Percentiles rank a stretch among this genome's conserved stretches.
Evolutionary conservation across 2,797 vertebrate genomes (phyloP).

Genomic region (Gila robusta): DNA sequence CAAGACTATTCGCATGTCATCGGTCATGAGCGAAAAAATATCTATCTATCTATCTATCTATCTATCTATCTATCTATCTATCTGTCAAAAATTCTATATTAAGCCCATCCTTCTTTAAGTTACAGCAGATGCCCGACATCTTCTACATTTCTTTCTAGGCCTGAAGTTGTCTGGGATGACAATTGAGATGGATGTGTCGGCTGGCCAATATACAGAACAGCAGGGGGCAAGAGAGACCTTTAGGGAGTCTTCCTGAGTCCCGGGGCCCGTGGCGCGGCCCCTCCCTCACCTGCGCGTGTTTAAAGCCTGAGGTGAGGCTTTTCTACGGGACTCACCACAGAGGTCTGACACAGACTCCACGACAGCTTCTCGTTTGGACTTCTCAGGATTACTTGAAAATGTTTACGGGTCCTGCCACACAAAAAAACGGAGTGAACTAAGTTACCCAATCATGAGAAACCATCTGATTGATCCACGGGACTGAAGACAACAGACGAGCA

Average conservation of each 20-base stretch:
- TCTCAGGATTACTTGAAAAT: conserved; percentile 53
- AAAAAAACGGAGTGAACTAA: conserved; percentile 1
- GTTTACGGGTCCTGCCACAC: conserved; percentile 39
- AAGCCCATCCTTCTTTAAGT: not conserved
- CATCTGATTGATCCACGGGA: conserved; percentile 27
- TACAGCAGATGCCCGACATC: not conserved
- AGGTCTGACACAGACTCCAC: conserved; percentile 49
- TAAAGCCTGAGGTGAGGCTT: conserved; percentile 72
- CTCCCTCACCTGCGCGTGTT: conserved; percentile 65
- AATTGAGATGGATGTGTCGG: conserved; percentile 59
- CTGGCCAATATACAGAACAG: conserved; percentile 81
- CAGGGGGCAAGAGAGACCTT: conserved; percentile 83
- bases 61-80: not conserved
- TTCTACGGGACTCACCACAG: conserved; percentile 64
- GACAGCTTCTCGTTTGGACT: conserved; percentile 42
- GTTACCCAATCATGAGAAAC: conserved; percentile 40
- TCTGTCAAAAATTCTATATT: not conserved
- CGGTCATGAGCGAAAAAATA: not conserved
- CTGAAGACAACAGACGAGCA: conserved; percentile 12
- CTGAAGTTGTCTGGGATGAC: conserved; percentile 61
- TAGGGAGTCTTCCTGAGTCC: conserved; percentile 74
- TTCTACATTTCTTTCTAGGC: not conserved
- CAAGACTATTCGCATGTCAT: not conserved
- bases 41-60: not conserved
- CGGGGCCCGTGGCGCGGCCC: conserved; percentile 68